Evolutionary conservation across 2,113 vertebrate genomes (phyloP).

Genomic region (rabbit (Oryctolagus cuniculus)): mOryCun1.1 NC_091444.1:33981501-33982000

Average conservation of each 20-base stretch:
- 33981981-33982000: background rate
- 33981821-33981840: background rate
- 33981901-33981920: background rate
- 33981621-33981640: background rate
- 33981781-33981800: background rate
- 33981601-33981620: background rate
- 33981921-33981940: background rate
- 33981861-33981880: background rate
- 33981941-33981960: background rate
- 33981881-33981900: background rate
- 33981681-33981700: background rate
- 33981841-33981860: background rate
- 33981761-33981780: background rate
- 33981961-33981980: background rate
- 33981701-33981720: background rate
- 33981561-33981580: background rate
- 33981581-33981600: background rate
- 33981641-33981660: background rate
- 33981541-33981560: background rate
- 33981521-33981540: background rate
- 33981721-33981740: background rate
- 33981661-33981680: background rate
- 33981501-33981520: rapidly evolving
- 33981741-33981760: background rate
- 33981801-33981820: background rate